These are phyloP conservation scores for Nasonovia ribisnigri DNA, from an alignment of 2,888 invertebrate species.

Conservation along the genomic window DNA sequence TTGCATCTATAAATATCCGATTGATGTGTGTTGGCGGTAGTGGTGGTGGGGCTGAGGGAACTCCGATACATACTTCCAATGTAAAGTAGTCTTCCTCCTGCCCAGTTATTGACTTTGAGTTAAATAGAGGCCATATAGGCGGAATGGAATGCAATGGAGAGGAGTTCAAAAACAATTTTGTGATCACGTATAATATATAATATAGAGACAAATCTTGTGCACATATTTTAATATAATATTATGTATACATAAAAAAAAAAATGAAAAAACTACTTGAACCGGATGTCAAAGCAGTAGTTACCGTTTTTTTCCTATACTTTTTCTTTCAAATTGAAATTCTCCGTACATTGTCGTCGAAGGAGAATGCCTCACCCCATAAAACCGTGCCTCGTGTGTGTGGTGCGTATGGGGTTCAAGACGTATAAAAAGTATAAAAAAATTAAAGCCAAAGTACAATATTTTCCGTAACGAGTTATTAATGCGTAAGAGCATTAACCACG, in stretches of 20 bases:
- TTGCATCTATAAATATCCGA: background rate
- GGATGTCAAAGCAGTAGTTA: background rate
- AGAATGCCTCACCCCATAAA: background rate
- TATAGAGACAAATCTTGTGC: background rate
- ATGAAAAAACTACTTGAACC: background rate
- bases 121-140: background rate
- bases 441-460: slow-evolving; percentile 28
- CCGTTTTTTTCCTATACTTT: background rate
- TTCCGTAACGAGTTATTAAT: slow-evolving; percentile 64
- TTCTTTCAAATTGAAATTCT: background rate
- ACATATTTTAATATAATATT: background rate
- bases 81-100: background rate
- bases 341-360: background rate
- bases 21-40: background rate
- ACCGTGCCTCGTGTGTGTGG: background rate
- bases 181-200: background rate
- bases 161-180: background rate
- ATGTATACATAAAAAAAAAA: background rate
- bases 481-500: slow-evolving; percentile 59
- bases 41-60: background rate
- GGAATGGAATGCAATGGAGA: too few relatives aligned
- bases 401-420: background rate
- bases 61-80: background rate
- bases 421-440: slow-evolving; percentile 46
- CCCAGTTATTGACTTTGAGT: background rate